A percentile compares a stretch with the other conserved stretches of the same genome.
Conservation (phyloP, 2,888 invertebrate genomes). For the Tetanocera ferruginea region DNA sequence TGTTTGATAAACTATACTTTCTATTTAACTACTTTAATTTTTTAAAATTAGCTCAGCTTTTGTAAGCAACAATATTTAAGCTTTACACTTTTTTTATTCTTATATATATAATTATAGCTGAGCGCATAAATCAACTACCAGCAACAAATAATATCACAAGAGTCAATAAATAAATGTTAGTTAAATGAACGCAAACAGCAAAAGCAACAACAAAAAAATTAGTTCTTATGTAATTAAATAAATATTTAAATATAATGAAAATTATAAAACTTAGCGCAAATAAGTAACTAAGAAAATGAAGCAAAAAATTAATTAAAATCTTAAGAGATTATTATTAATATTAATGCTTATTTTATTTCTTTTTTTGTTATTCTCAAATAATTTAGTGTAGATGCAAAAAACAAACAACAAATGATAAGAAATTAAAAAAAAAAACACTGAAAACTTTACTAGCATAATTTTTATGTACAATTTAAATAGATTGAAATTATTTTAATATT, state of each 20-base stretch:
- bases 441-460: conserved; percentile 40
- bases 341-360: conserved; percentile 16
- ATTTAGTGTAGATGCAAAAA: not conserved
- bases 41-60: too few relatives aligned
- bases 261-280: conserved; percentile 23
- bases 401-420: not conserved
- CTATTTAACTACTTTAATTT: too few relatives aligned
- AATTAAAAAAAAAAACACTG: not conserved
- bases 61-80: not conserved
- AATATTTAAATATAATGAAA: conserved; percentile 4
- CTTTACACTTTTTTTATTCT: conserved; percentile 9
- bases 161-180: conserved; percentile 14
- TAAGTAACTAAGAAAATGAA: not conserved
- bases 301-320: not conserved
- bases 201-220: conserved; percentile 1
- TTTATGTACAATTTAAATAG: conserved; percentile 54
- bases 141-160: conserved; percentile 2
- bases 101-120: not conserved
- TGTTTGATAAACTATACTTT: not conserved
- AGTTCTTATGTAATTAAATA: conserved; percentile 18
- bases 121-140: not conserved
- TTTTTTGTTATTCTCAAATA: not conserved
- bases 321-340: conserved; percentile 28
- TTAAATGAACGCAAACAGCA: conserved; percentile 3
- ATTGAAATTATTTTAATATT: conserved; percentile 36